Evolutionary conservation across 2,888 invertebrate species (phyloP).

Genomic region (Hoplodrina blanda): DNA sequence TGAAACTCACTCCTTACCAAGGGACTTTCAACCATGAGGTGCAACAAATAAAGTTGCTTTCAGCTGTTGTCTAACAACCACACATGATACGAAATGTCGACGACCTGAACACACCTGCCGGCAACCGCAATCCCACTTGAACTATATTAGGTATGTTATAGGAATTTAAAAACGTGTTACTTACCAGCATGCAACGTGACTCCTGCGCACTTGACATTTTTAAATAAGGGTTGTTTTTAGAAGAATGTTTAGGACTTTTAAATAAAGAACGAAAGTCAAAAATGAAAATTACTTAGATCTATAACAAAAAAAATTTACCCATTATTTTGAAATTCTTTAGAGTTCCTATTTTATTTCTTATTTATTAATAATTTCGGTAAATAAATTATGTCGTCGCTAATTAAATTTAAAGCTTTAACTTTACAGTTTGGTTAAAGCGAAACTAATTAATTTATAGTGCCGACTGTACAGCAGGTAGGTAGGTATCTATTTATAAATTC

Average conservation of each 20-base stretch:
- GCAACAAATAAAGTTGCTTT: slow-evolving; percentile 39
- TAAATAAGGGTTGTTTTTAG: slow-evolving; percentile 20
- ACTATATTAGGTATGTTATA: slow-evolving; percentile 72
- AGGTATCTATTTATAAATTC: slow-evolving; percentile 11
- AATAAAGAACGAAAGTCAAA: not conserved
- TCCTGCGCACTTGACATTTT: slow-evolving; percentile 51
- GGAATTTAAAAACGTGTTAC: slow-evolving; percentile 66
- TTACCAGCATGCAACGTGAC: slow-evolving; percentile 55
- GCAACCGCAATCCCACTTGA: slow-evolving; percentile 77
- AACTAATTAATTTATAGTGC: not conserved
- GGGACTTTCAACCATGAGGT: slow-evolving; percentile 34
- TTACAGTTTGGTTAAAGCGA: not conserved
- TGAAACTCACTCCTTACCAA: slow-evolving; percentile 44
- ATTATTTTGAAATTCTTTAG: too few species aligned
- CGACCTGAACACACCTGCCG: slow-evolving; percentile 82
- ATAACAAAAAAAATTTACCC: too few species aligned
- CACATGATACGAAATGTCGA: slow-evolving; percentile 78
- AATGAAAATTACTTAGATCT: too few species aligned
- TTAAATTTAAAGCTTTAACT: not conserved
- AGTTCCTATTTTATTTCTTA: too few species aligned
- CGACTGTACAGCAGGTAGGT: not conserved
- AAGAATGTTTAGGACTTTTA: not conserved
- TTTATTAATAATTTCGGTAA: too few species aligned
- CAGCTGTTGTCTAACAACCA: slow-evolving; percentile 25
- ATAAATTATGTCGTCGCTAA: too few species aligned